Base-by-base conservation (phyloP, 1,140 invertebrate species). In the Catajapyx aquilonaris region DNA sequence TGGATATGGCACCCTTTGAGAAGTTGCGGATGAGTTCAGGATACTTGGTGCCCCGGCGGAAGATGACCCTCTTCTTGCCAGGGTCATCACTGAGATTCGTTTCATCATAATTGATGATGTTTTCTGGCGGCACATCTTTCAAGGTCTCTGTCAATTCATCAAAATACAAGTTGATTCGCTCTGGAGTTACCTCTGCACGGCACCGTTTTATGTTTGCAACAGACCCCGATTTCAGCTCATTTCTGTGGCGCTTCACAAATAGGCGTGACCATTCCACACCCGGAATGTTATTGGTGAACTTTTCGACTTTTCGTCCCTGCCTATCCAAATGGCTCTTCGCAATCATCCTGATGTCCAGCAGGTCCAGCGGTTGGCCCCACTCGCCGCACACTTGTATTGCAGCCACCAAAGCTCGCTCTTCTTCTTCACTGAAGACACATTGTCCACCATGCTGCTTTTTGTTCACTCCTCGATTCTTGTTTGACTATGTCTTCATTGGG, bases 31-130 rank as follows among this genome's bases (percentile, higher is more conserved):
- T 15, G 11, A 45, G 15, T 45, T 36, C 20, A 43, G 43, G 41
- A 9, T 40, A 40, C 2, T 44, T 19, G 43, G 43, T 28, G 20
- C 43, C 34, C 35, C 34, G 37, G 34, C 43, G 11, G 21, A 43
- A 16, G 41, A 52, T 32, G 23, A 46, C 17, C 37, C 41, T 41
- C 34, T 48, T 43, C 17, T 18, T 25, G 4, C 44, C 44, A 23
- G 44, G 46, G 20, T 50, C 41, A 42, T 48, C 46, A 1, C 37
- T 33, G n/a, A 50, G 34, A 31, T 48, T 46, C 30, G 49, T 51
- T 32, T 51, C 48, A 40, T 47, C 49, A 38, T 51, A 51, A 22
- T 42, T 44, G 7, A 44, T 36, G 16, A 45, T 40, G 20, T 32
- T 38, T 32, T 35, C 11, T 9, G 38, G 33, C 11, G 19, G 19